These are phyloP conservation scores for Fratercula arctica DNA, from an alignment of 2,797 vertebrate genomes.

Conservation along the genomic window DNA sequence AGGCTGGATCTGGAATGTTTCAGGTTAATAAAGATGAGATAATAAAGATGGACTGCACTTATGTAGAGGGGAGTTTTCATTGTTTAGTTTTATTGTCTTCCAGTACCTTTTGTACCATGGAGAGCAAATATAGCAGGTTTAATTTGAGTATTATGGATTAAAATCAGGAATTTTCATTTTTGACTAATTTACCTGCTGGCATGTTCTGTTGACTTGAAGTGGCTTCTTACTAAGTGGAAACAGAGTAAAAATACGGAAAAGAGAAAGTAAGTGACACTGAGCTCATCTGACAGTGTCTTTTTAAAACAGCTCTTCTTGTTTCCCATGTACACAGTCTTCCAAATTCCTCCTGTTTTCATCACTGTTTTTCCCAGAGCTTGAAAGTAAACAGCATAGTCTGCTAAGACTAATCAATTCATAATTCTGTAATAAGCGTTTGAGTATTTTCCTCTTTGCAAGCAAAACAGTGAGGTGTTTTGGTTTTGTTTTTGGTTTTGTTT, in stretches of 20 bases:
- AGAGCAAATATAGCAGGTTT: neutral
- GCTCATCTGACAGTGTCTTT: neutral
- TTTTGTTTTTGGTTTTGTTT: neutral
- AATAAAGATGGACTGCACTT: neutral
- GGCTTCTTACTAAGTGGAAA: neutral
- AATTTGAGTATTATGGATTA: neutral
- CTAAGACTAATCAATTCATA: neutral
- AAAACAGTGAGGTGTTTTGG: neutral
- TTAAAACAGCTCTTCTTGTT: neutral
- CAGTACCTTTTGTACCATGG: neutral
- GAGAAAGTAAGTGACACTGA: neutral
- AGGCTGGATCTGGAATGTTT: neutral
- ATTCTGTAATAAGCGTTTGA: neutral
- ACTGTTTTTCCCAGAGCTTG: neutral
- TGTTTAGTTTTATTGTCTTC: neutral
- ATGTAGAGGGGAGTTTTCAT: neutral
- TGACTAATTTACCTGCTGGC: neutral
- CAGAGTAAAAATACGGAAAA: neutral
- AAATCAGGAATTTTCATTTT: neutral
- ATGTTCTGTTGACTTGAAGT: neutral
- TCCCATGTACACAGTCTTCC: neutral
- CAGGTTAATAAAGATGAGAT: neutral
- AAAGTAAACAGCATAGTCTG: neutral
- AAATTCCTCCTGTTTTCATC: neutral
- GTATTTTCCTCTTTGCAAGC: neutral